These are phyloP conservation scores for Lepisosteus osseus DNA, from an alignment of 2,113 vertebrate genomes.

Conservation along the genomic window DNA sequence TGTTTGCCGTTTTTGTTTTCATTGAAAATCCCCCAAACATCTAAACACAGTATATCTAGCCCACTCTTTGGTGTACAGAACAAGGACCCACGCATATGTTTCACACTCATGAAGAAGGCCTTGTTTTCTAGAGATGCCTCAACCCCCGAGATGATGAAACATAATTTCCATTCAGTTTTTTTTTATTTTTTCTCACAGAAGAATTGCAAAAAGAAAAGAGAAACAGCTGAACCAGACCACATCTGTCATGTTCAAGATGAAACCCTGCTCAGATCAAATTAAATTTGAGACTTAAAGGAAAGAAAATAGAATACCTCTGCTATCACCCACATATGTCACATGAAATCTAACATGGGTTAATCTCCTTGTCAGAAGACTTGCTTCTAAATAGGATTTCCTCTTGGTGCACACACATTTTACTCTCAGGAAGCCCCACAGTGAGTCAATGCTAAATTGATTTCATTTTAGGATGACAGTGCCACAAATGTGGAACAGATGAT, in stretches of 20 bases:
- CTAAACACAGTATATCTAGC: slow-evolving; percentile 2
- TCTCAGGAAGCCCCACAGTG: slow-evolving; percentile 55
- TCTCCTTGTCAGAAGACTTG: slow-evolving; percentile 38
- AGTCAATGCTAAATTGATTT: slow-evolving; percentile 58
- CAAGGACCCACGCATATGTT: neutral
- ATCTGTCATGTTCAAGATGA: neutral
- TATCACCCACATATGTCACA: slow-evolving; percentile 23
- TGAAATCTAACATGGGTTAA: slow-evolving; percentile 37
- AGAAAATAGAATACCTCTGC: neutral
- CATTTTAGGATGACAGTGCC: slow-evolving; percentile 45
- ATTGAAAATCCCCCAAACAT: neutral
- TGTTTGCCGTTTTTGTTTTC: neutral
- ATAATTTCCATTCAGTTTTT: slow-evolving; percentile 5
- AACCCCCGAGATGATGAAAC: neutral
- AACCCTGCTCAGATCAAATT: neutral
- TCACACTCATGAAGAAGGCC: neutral
- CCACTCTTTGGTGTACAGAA: slow-evolving; percentile 8
- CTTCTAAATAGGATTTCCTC: slow-evolving; percentile 58
- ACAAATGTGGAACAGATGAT: slow-evolving; percentile 54
- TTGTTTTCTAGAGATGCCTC: neutral
- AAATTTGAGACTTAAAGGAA: slow-evolving; percentile 1
- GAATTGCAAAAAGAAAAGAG: neutral
- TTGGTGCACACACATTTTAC: slow-evolving; percentile 27
- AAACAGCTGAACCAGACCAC: neutral
- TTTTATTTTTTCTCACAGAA: neutral